Evolutionary conservation across 2,888 invertebrate species (phyloP).

Genomic region (Orthosia cruda): DNA sequence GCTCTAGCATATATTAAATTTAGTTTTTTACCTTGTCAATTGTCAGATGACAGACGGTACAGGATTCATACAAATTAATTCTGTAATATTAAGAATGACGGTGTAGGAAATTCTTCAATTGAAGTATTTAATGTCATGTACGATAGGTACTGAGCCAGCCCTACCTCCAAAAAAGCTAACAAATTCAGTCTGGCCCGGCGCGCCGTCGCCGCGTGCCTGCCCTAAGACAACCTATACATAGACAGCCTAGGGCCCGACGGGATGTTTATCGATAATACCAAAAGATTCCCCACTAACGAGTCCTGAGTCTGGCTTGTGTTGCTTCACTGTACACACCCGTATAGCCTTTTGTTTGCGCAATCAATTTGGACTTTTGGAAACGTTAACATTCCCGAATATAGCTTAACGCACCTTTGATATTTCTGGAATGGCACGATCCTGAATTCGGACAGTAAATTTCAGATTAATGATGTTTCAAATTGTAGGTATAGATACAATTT

Average conservation of each 20-base stretch:
- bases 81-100: background rate
- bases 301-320: constrained; percentile 69
- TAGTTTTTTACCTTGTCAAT: constrained; percentile 7
- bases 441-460: constrained; percentile 10
- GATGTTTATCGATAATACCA: constrained; percentile 79
- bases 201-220: constrained; percentile 86
- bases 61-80: background rate
- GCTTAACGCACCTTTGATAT: constrained; percentile 19
- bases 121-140: background rate
- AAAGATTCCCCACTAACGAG: constrained; percentile 74
- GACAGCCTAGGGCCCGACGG: constrained; percentile 84
- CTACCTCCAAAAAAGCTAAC: constrained; percentile 84
- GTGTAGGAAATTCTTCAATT: background rate
- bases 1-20: background rate
- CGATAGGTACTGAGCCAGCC: constrained; percentile 72
- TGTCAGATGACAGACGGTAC: background rate
- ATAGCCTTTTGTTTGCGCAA: constrained; percentile 55
- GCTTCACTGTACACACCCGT: constrained; percentile 44
- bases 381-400: constrained; percentile 33
- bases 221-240: constrained; percentile 89
- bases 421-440: constrained; percentile 15
- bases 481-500: background rate
- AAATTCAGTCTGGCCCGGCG: constrained; percentile 79
- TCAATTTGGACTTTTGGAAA: constrained; percentile 44
- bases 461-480: background rate